These are phyloP conservation scores for Trachymyrmex cornetzi DNA, from an alignment of 1,140 invertebrate genomes.

Conservation along the genomic window DNA sequence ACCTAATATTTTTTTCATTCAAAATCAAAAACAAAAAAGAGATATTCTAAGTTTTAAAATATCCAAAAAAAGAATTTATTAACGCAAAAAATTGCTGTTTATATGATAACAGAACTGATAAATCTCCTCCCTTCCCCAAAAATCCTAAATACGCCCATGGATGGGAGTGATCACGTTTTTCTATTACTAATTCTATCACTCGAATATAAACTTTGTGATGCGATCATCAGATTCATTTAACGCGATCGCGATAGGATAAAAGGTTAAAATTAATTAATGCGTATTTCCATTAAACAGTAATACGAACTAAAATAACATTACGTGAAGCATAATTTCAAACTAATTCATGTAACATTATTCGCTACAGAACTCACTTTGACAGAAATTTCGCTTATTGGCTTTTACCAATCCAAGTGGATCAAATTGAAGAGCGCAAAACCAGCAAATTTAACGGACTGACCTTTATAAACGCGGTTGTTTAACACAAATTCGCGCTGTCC, in stretches of 20 bases:
- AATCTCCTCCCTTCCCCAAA: no score
- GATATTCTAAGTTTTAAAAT: no score
- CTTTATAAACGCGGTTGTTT: slow-evolving; percentile 9
- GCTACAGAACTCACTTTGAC: slow-evolving; percentile 7
- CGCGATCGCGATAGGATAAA: not conserved
- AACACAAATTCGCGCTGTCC: not conserved
- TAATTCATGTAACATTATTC: slow-evolving; percentile 27
- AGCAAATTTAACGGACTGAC: not conserved
- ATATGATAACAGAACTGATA: no score
- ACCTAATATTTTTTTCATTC: no score
- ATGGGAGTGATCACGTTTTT: not conserved
- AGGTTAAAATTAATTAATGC: not conserved
- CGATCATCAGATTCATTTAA: slow-evolving; percentile 3
- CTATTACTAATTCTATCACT: not conserved
- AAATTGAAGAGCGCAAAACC: slow-evolving; percentile 25
- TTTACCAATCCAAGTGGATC: slow-evolving; percentile 15
- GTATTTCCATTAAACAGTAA: not conserved
- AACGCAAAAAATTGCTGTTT: no score
- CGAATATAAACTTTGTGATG: not conserved
- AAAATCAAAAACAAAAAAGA: no score
- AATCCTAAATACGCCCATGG: no score
- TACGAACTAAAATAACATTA: slow-evolving; percentile 19
- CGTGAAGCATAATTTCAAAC: slow-evolving; percentile 3
- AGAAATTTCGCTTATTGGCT: slow-evolving; percentile 18
- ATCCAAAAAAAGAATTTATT: no score